phyloP scores from a whole-genome alignment of 2,888 invertebrate genomes.

The Caenorhabditis macrosperma region DNA sequence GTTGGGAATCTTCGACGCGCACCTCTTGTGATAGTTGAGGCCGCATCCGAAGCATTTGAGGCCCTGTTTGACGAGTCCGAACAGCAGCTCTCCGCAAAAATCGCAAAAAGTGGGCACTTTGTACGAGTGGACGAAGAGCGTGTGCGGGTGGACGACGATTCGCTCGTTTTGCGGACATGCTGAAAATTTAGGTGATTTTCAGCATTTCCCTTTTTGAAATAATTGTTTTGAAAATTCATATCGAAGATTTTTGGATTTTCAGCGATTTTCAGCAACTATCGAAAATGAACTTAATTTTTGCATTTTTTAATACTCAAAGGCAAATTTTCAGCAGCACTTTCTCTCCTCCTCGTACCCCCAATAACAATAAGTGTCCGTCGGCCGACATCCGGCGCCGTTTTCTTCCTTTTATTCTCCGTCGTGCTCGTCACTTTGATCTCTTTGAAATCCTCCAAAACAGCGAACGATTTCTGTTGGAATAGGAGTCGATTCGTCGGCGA shows the following conservation, averaged over 20 bases:
- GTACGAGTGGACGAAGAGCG: constrained; percentile 96
- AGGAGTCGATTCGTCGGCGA: constrained; percentile 34
- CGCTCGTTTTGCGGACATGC: constrained; percentile 83
- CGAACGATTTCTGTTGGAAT: constrained; percentile 39
- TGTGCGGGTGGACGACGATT: constrained; percentile 87
- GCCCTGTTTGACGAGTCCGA: constrained; percentile 97
- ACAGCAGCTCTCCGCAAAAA: constrained; percentile 99
- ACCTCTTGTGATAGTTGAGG: constrained; percentile 97
- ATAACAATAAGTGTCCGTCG: constrained; percentile 47
- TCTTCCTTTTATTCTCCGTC: constrained; percentile 20
- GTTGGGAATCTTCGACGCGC: constrained; percentile 93
- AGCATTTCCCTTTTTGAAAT: too few species aligned
- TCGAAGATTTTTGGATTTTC: too few species aligned
- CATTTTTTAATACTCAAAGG: background rate
- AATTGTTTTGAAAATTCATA: too few species aligned
- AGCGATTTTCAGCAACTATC: too few species aligned
- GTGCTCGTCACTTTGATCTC: constrained; percentile 18
- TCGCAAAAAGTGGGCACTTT: constrained; percentile 99
- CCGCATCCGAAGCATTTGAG: constrained; percentile 99
- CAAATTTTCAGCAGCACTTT: background rate
- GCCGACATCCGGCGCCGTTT: constrained; percentile 46
- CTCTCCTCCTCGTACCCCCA: constrained; percentile 18
- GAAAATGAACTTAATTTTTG: too few species aligned
- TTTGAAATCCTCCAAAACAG: constrained; percentile 38
- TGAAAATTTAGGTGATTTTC: constrained; percentile 57